These are phyloP conservation scores for Luidia sarsii DNA, from an alignment of 53 echinoderm and acorn worm genomes.

Conservation along the genomic window DNA sequence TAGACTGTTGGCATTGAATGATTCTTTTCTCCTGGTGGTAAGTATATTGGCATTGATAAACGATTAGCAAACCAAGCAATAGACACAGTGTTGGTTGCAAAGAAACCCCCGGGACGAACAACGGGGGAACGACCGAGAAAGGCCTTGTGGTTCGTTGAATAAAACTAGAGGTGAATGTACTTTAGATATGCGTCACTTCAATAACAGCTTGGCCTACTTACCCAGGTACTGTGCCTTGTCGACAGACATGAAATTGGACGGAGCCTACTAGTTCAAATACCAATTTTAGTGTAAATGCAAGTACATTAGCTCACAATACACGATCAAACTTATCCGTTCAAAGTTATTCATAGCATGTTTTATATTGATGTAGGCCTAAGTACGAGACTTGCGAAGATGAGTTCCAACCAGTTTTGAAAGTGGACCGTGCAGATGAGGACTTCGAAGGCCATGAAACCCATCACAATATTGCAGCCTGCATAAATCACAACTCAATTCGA, in stretches of 20 bases:
- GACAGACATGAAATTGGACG: conserved; percentile 14
- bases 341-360: too few species aligned
- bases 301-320: too few species aligned
- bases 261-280: background rate
- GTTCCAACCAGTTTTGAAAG: too few species aligned
- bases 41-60: conserved; percentile 54
- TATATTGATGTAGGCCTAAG: too few species aligned
- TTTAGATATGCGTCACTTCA: conserved; percentile 4
- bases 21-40: conserved; percentile 11
- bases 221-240: background rate
- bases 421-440: too few species aligned
- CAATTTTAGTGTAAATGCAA: too few species aligned
- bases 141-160: conserved; percentile 11
- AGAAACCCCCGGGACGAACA: conserved; percentile 27
- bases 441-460: too few species aligned
- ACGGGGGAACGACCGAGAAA: conserved; percentile 45
- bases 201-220: conserved; percentile 40
- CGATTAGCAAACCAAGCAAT: conserved; percentile 49
- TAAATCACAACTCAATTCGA: too few species aligned
- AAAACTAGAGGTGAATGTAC: conserved; percentile 27
- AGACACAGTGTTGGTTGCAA: conserved; percentile 45
- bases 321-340: too few species aligned
- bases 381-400: too few species aligned
- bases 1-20: background rate
- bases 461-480: too few species aligned